Percentiles rank a stretch among this genome's conserved stretches.
These are phyloP conservation scores for Haemorhous mexicanus DNA, from an alignment of 2,113 vertebrate species.

Conservation along the genomic window DNA sequence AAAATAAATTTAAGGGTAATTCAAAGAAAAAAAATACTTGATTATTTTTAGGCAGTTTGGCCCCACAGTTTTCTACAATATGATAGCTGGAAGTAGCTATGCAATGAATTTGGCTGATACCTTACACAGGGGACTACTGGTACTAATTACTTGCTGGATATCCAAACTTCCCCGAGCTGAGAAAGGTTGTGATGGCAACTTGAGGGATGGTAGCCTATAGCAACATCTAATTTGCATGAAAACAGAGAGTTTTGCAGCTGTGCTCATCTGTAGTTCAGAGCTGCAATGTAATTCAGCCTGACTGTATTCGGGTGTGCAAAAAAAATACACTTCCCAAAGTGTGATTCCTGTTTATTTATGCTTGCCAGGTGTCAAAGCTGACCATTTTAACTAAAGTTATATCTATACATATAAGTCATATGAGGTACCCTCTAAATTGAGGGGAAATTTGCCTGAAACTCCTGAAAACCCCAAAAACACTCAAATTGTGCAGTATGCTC, in stretches of 20 bases:
- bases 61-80: neutral
- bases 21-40: neutral
- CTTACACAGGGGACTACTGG: neutral
- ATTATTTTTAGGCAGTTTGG: neutral
- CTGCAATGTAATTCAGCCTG: neutral
- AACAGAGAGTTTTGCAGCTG: neutral
- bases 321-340: neutral
- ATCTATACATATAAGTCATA: too few relatives aligned
- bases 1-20: neutral
- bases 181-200: neutral
- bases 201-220: neutral
- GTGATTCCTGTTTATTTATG: neutral
- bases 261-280: neutral
- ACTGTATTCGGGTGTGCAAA: neutral
- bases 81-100: neutral
- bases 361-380: neutral
- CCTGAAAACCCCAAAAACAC: neutral
- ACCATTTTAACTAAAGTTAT: neutral
- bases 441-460: neutral
- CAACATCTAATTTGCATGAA: conserved; percentile 30
- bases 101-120: neutral
- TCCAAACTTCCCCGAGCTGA: neutral
- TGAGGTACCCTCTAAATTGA: neutral
- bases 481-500: neutral
- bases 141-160: conserved; percentile 18